These are phyloP conservation scores for Ataeniobius toweri DNA, from an alignment of 2,797 vertebrate species.

Conservation along the genomic window DNA sequence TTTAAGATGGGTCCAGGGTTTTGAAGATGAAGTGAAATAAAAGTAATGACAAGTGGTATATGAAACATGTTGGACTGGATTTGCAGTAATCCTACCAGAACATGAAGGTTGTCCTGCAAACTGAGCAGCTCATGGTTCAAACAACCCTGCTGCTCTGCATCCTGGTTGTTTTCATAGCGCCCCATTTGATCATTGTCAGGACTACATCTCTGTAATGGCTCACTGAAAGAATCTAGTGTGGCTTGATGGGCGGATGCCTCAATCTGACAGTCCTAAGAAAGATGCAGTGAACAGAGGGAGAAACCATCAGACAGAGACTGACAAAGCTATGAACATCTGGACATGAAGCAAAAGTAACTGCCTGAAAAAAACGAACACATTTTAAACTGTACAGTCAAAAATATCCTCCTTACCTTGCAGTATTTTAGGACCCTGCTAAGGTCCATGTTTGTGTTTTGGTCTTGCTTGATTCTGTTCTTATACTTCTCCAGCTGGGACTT, in stretches of 20 bases:
- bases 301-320: neutral
- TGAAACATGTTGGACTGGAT: too few relatives aligned
- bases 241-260: conserved; percentile 85
- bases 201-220: conserved; percentile 78
- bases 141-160: conserved; percentile 86
- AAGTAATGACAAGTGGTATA: too few relatives aligned
- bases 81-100: conserved; percentile 69
- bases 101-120: conserved; percentile 76
- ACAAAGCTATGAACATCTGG: too few relatives aligned
- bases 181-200: conserved; percentile 72
- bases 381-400: too few relatives aligned
- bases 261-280: conserved; percentile 77
- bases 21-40: too few relatives aligned
- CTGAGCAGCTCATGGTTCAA: conserved; percentile 82
- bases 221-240: conserved; percentile 86
- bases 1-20: too few relatives aligned
- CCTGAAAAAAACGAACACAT: too few relatives aligned
- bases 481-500: conserved; percentile 66
- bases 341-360: too few relatives aligned
- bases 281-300: neutral
- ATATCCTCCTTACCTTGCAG: conserved; percentile 80
- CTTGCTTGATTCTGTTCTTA: conserved; percentile 14
- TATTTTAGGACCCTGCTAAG: conserved; percentile 75
- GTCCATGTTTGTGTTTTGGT: conserved; percentile 43
- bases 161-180: conserved; percentile 81